Evolutionary conservation across 2,888 invertebrate species (phyloP).

Genomic region (Erebia epiphron): DNA sequence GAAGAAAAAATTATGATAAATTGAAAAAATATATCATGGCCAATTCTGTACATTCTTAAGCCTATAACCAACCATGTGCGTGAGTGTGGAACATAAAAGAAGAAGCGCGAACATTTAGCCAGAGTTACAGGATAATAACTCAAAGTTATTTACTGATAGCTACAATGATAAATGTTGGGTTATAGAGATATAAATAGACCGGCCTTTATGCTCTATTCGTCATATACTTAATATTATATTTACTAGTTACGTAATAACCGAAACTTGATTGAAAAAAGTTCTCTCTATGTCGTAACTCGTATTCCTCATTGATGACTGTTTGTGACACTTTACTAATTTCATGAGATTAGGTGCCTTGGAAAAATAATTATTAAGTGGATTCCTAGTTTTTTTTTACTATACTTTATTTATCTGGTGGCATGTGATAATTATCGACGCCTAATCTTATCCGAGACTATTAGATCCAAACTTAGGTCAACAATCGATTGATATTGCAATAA

Average conservation of each 20-base stretch:
- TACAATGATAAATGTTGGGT: conserved; percentile 65
- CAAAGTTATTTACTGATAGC: conserved; percentile 67
- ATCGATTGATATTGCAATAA: no score
- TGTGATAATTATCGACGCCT: no score
- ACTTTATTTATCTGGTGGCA: no score
- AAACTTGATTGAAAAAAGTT: neutral
- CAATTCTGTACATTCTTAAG: conserved; percentile 26
- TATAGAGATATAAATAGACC: conserved; percentile 39
- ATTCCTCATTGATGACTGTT: no score
- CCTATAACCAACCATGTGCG: conserved; percentile 54
- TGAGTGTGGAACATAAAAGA: conserved; percentile 68
- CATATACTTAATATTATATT: neutral
- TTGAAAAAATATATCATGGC: neutral
- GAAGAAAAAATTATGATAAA: no score
- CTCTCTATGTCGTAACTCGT: no score
- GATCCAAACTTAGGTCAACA: no score
- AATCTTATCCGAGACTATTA: no score
- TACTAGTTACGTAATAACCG: neutral
- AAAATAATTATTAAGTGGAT: no score
- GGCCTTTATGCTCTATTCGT: conserved; percentile 1
- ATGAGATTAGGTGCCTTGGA: no score
- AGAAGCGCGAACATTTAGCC: conserved; percentile 72
- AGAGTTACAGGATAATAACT: conserved; percentile 69
- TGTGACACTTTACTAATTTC: no score
- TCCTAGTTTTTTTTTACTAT: no score